phyloP scores from a whole-genome alignment of 2,797 vertebrate species.

The Tragopan temminckii region DNA sequence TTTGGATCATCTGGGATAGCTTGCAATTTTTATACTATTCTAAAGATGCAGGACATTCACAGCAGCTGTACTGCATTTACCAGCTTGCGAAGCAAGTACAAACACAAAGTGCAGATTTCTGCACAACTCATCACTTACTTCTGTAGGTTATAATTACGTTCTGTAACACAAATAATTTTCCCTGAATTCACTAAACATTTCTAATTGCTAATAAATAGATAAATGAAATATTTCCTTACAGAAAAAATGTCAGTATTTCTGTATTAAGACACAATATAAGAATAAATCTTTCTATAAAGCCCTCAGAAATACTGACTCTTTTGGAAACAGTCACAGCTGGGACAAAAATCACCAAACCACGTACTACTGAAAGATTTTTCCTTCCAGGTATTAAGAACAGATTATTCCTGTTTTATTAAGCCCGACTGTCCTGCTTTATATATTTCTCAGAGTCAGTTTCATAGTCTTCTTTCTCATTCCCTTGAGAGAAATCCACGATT shows the following conservation, averaged over 20 bases:
- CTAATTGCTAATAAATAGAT: background rate
- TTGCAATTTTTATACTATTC: background rate
- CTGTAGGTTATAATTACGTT: background rate
- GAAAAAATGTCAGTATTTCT: background rate
- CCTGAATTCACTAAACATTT: background rate
- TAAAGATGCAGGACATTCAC: background rate
- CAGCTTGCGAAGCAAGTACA: background rate
- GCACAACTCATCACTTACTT: fast-evolving
- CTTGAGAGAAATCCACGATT: background rate
- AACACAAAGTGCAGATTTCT: background rate
- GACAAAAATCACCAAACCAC: background rate
- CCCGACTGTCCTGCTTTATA: background rate
- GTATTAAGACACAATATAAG: background rate
- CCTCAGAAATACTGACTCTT: background rate
- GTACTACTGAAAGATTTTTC: background rate
- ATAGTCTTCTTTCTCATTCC: background rate
- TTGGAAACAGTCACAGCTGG: background rate
- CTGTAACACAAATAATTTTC: background rate
- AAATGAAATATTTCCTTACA: fast-evolving
- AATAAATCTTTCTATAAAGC: background rate
- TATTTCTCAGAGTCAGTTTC: background rate
- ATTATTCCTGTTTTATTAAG: background rate
- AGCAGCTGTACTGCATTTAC: background rate
- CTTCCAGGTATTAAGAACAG: background rate
- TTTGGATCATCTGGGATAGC: background rate